Conservation (phyloP, 2,888 invertebrate species). For the Molanna angustata region DNA sequence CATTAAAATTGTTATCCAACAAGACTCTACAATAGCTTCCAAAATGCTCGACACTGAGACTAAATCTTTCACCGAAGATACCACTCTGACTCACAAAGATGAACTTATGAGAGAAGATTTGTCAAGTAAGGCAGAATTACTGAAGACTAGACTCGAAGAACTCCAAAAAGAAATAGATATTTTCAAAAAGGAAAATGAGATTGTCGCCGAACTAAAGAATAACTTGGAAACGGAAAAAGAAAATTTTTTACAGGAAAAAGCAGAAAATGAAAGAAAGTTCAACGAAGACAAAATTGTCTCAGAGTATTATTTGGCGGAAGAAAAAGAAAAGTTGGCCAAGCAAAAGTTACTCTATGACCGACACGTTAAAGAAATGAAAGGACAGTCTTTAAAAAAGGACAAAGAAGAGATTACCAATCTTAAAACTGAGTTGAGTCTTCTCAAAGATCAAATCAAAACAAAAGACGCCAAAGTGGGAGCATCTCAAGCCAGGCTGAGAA, state of each 20-base stretch:
- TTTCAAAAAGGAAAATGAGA: constrained; percentile 53
- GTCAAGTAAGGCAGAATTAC: constrained; percentile 50
- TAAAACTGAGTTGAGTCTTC: constrained; percentile 61
- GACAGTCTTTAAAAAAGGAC: constrained; percentile 64
- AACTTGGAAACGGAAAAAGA: constrained; percentile 61
- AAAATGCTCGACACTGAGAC: constrained; percentile 1
- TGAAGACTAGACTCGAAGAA: constrained; percentile 61
- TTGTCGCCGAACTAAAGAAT: constrained; percentile 55
- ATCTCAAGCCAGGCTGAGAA: constrained; percentile 68
- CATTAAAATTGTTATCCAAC: constrained; percentile 21
- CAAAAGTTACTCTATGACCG: constrained; percentile 64
- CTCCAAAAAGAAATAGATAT: constrained; percentile 62
- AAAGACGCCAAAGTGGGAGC: constrained; percentile 73
- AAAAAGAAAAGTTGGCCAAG: constrained; percentile 64
- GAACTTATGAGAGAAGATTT: constrained; percentile 39
- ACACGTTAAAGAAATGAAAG: constrained; percentile 66
- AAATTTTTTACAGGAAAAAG: constrained; percentile 60
- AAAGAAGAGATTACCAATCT: constrained; percentile 65
- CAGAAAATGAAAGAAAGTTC: constrained; percentile 56
- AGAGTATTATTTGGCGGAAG: constrained; percentile 66
- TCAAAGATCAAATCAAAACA: constrained; percentile 65
- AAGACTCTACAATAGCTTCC: constrained; percentile 4
- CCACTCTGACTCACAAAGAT: constrained; percentile 24
- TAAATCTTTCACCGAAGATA: constrained; percentile 15
- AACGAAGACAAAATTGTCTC: constrained; percentile 64